A percentile compares a stretch with the other conserved stretches of the same genome.
phyloP scores from a whole-genome alignment of 1,140 invertebrate species.

The Uloborus diversus region DNA sequence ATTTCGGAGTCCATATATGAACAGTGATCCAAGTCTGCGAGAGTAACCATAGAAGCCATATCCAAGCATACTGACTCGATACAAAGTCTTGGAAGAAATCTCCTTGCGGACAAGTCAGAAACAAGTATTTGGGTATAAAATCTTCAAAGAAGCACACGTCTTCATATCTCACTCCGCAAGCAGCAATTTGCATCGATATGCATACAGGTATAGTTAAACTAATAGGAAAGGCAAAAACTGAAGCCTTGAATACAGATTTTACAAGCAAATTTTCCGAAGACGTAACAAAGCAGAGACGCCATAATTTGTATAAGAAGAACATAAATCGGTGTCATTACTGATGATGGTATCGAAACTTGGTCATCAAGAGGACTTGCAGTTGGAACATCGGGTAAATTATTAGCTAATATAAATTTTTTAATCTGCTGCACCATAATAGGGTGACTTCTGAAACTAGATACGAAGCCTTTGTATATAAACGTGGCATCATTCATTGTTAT shows the following conservation, averaged over 20 bases:
- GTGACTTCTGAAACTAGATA: conserved; percentile 74
- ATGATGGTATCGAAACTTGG: conserved; percentile 53
- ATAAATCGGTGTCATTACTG: conserved; percentile 71
- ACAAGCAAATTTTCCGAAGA: conserved; percentile 94
- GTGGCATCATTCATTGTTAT: conserved; percentile 79
- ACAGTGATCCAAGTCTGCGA: conserved; percentile 69
- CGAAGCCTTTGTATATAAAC: conserved; percentile 80
- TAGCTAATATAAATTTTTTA: background rate
- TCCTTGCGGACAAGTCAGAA: conserved; percentile 83
- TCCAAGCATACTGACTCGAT: conserved; percentile 61
- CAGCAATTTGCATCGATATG: conserved; percentile 86
- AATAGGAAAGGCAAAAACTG: conserved; percentile 93
- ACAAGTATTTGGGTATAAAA: conserved; percentile 86
- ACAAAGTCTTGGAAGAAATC: conserved; percentile 70
- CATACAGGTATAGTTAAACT: conserved; percentile 90
- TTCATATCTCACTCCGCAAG: conserved; percentile 84
- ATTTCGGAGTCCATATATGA: conserved; percentile 70
- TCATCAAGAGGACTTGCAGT: conserved; percentile 55
- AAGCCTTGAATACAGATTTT: conserved; percentile 86
- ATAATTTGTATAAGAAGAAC: conserved; percentile 83
- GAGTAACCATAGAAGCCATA: conserved; percentile 67
- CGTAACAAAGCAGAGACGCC: conserved; percentile 86
- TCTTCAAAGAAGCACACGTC: conserved; percentile 89
- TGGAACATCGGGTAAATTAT: conserved; percentile 55
- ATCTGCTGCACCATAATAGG: conserved; percentile 39